Evolutionary conservation across 2,888 invertebrate genomes (phyloP), one percentile per base, ranked within the genome.

Genomic region (Oscheius onirici): DNA sequence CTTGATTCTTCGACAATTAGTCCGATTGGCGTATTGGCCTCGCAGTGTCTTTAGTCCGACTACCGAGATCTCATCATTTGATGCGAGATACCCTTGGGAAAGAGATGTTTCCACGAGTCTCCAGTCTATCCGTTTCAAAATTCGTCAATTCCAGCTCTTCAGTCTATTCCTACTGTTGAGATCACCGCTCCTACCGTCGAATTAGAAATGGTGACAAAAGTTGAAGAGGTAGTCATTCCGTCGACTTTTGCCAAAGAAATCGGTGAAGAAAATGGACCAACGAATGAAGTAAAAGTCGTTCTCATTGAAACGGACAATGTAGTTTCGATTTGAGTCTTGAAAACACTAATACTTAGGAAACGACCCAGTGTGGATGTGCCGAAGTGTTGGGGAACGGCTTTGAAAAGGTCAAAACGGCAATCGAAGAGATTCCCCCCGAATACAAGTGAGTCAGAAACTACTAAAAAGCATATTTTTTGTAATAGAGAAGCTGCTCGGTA

Each of bases 401-500:
- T 1, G 17, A 49, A 5, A 69, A 60, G 22, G 60, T 69, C 11
- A 69, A 69, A 60, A n/a, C 22, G 13, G 61, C 24, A 15, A 60
- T 69, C 2, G 60, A 69, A 41, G 60, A 69, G 10, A 46, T 69
- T 51, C 69, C 69, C 1, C 49, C 60, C n/a, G 69, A 69, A 26
- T 49, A 52, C 41, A 69, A 69, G 69, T 69, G 22, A 69, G 51
- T 69, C 40, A 8, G 3, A 13, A 22, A 13, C 28, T 26, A 17
- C 15, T 2, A 2, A 10, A n/a, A 3, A 17, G 3, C 20, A 54
- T 20, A 10, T 52, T 20, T 13, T 15, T 68, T 55, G 15, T n/a
- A n/a, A n/a, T 34, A 71, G 71, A 46, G 71, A 71, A 57, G 58
- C 66, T 34, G 71, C 71, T 26, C 28, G 52, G n/a, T 71, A 57